A percentile compares a stretch with the other conserved stretches of the same genome.
phyloP scores from a whole-genome alignment of 2,888 invertebrate genomes.

The Augochlorella aurata region DNA sequence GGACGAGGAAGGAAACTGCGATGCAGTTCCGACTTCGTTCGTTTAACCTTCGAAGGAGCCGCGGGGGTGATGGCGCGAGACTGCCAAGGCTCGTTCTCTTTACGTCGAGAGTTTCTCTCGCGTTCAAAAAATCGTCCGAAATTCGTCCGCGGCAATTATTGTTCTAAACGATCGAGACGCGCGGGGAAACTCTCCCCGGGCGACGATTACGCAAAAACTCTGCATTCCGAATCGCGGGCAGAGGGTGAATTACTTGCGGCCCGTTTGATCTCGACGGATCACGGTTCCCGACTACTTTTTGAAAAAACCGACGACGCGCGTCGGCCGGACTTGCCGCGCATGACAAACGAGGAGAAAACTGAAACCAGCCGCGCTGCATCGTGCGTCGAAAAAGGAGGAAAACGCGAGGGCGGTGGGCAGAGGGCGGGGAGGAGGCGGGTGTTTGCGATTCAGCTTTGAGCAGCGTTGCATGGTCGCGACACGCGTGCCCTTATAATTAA shows the following conservation, averaged over 20 bases:
- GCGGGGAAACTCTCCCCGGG: not conserved
- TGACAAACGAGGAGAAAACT: not conserved
- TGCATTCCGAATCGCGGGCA: not conserved
- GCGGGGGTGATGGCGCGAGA: not conserved
- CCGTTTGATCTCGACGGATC: not conserved
- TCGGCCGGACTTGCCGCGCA: not conserved
- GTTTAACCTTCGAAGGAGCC: slow-evolving; percentile 35
- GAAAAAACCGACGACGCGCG: not conserved
- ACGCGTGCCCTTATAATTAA: slow-evolving; percentile 68
- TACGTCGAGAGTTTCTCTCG: not conserved
- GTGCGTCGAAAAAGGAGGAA: not conserved
- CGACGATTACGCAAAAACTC: too few species aligned
- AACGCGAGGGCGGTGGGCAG: not conserved
- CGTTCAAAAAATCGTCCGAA: not conserved
- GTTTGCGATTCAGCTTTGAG: slow-evolving; percentile 58
- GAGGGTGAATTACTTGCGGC: not conserved
- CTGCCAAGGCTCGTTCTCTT: not conserved
- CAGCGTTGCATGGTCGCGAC: slow-evolving; percentile 61
- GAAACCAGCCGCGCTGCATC: not conserved
- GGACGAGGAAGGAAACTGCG: slow-evolving; percentile 30
- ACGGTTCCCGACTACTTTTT: not conserved
- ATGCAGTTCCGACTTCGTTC: slow-evolving; percentile 33
- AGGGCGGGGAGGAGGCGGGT: not conserved
- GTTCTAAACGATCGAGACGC: not conserved
- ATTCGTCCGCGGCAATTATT: not conserved